Conservation (phyloP, 2,888 invertebrate species). For the Platycnemis pennipes region DNA sequence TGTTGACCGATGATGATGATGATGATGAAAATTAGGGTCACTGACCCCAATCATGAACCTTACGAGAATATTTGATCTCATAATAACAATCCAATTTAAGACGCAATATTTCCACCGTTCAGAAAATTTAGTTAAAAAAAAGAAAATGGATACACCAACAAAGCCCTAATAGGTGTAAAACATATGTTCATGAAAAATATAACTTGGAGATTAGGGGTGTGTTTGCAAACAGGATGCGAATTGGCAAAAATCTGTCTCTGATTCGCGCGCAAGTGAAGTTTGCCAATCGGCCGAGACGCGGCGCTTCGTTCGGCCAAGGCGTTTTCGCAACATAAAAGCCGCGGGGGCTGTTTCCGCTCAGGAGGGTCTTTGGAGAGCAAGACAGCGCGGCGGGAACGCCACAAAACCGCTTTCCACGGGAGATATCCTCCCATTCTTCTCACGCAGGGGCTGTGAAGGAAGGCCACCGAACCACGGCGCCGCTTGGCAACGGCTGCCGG, state of each 20-base stretch:
- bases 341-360: not conserved
- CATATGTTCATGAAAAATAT: too few species aligned
- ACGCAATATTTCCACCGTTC: too few species aligned
- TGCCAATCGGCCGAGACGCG: not conserved
- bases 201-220: too few species aligned
- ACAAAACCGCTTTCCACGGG: slow-evolving; percentile 39
- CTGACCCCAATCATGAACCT: too few species aligned
- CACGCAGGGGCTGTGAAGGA: slow-evolving; percentile 1
- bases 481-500: not conserved
- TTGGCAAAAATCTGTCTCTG: not conserved
- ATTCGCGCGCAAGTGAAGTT: not conserved
- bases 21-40: too few species aligned
- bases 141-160: too few species aligned
- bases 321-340: slow-evolving; percentile 10
- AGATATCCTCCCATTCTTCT: slow-evolving; percentile 26
- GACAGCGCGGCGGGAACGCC: slow-evolving; percentile 6
- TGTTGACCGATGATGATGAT: too few species aligned
- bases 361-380: slow-evolving; percentile 31
- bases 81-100: too few species aligned
- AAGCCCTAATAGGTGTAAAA: too few species aligned
- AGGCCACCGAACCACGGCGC: slow-evolving; percentile 30
- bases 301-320: slow-evolving; percentile 4
- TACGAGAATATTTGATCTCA: too few species aligned
- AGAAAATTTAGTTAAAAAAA: too few species aligned
- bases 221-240: too few species aligned